Conservation (phyloP, 1,140 invertebrate genomes). For the Brachionus manjavacas region DNA sequence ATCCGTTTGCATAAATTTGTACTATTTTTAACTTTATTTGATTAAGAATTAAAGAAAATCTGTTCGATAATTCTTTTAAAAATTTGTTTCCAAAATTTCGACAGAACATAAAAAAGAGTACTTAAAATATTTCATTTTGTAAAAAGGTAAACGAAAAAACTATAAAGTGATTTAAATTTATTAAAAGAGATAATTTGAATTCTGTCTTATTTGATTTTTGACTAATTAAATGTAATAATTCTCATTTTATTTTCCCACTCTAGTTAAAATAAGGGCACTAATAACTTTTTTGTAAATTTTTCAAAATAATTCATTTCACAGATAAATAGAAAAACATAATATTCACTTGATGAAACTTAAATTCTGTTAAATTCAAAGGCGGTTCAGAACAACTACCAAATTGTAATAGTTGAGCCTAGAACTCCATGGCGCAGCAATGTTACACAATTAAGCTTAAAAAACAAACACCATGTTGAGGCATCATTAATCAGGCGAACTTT, state of each 20-base stretch:
- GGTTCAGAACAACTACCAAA: constrained; percentile 11
- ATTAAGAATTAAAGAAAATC: too few relatives aligned
- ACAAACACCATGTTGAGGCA: not conserved
- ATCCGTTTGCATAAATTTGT: too few relatives aligned
- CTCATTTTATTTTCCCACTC: too few relatives aligned
- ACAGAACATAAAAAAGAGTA: not conserved
- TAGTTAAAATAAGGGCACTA: too few relatives aligned
- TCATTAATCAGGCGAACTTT: not conserved
- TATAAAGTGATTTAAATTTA: not conserved
- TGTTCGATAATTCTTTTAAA: too few relatives aligned
- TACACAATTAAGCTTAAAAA: not conserved
- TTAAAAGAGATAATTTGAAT: too few relatives aligned
- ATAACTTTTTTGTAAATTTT: too few relatives aligned
- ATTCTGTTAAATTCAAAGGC: not conserved
- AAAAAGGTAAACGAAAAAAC: not conserved
- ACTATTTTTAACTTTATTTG: too few relatives aligned
- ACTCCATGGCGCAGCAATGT: constrained; percentile 17
- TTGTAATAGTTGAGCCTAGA: constrained; percentile 23
- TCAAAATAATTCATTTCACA: not conserved
- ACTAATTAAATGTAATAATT: too few relatives aligned
- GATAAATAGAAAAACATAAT: not conserved
- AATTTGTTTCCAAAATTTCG: too few relatives aligned
- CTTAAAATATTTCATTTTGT: not conserved
- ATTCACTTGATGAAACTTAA: not conserved
- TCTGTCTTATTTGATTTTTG: not conserved